Conservation (phyloP, 2,113 vertebrate species). For the Dasyornis broadbenti region DNA sequence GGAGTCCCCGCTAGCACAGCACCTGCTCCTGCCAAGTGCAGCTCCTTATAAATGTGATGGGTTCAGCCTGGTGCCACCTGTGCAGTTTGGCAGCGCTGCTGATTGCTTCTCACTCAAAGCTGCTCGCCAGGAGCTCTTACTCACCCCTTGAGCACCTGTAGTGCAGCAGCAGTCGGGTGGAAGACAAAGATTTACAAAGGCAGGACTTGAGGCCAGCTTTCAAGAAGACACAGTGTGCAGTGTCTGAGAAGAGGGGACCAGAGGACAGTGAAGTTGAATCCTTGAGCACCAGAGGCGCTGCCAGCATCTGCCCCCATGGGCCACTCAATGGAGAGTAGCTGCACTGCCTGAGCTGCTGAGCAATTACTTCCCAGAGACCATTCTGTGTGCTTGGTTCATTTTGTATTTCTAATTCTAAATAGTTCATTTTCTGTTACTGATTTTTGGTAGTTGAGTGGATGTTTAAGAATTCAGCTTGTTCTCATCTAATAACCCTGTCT, state of each 20-base stretch:
- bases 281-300: fast-evolving
- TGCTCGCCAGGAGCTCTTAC: not conserved
- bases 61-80: not conserved
- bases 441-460: not conserved
- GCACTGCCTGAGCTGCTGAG: not conserved
- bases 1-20: not conserved
- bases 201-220: not conserved
- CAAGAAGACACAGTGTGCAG: not conserved
- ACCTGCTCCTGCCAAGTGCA: conserved; percentile 28
- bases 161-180: not conserved
- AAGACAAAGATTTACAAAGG: not conserved
- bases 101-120: not conserved
- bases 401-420: not conserved
- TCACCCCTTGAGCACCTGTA: not conserved
- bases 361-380: not conserved
- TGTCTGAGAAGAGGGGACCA: not conserved
- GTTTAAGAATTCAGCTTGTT: not conserved
- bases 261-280: not conserved
- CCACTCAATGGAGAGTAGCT: fast-evolving
- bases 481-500: not conserved
- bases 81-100: not conserved
- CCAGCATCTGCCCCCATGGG: not conserved
- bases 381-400: not conserved
- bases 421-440: not conserved
- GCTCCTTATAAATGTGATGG: not conserved